Conservation (phyloP, 2,888 invertebrate species). For the Nesidiocoris tenuis region DNA sequence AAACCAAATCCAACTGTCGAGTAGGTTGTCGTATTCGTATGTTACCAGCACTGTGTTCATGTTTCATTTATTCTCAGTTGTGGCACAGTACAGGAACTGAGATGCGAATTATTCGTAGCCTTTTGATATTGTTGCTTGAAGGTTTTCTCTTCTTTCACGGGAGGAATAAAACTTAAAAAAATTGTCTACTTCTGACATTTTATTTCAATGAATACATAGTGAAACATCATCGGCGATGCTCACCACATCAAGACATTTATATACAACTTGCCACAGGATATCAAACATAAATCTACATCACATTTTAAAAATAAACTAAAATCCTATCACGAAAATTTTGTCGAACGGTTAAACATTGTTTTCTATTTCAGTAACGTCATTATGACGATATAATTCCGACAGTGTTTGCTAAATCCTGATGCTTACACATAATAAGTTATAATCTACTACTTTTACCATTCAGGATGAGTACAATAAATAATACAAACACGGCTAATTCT, state of each 20-base stretch:
- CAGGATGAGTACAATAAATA: constrained; percentile 30
- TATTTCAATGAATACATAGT: constrained; percentile 31
- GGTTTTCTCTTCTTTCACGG: no score
- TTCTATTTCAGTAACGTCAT: background rate
- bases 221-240: constrained; percentile 17
- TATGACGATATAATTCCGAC: constrained; percentile 1
- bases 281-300: constrained; percentile 11
- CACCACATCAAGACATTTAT: constrained; percentile 17
- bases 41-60: no score
- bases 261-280: constrained; percentile 17
- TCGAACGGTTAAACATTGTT: background rate
- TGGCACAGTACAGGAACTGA: no score
- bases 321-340: background rate
- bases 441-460: constrained; percentile 10
- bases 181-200: constrained; percentile 24
- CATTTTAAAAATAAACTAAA: constrained; percentile 21
- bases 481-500: constrained; percentile 15
- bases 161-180: background rate
- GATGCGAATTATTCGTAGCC: no score
- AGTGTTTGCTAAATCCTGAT: constrained; percentile 5
- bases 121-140: no score
- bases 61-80: no score
- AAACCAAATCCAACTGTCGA: no score
- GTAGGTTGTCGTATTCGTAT: no score
- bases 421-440: constrained; percentile 4